A percentile compares a stretch with the other conserved stretches of the same genome.
Conservation (phyloP, 2,797 vertebrate species). For the Galago senegalensis region DNA sequence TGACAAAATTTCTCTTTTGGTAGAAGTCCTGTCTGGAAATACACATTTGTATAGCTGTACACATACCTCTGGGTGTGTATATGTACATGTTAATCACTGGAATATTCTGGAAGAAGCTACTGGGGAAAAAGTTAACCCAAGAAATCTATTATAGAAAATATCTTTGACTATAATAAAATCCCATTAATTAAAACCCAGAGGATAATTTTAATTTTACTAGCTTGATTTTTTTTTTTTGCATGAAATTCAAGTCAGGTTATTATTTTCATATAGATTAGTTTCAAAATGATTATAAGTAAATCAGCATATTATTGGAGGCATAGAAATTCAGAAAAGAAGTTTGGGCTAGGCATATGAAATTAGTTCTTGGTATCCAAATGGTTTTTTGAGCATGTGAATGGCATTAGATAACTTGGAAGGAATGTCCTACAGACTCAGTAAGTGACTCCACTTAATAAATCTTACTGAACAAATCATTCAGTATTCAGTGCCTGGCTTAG, state of each 20-base stretch:
- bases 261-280: neutral
- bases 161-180: neutral
- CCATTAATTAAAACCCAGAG: neutral
- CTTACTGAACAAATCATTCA: neutral
- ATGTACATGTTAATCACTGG: neutral
- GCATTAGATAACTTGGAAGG: neutral
- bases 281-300: conserved; percentile 1
- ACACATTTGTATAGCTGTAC: neutral
- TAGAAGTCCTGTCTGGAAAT: neutral
- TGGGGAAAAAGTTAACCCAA: neutral
- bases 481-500: neutral
- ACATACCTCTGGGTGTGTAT: neutral
- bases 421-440: neutral
- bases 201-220: conserved; percentile 34
- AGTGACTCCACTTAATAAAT: neutral
- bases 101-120: neutral
- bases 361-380: neutral
- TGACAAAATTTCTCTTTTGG: neutral
- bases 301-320: neutral
- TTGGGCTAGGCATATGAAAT: neutral
- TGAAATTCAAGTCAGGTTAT: neutral
- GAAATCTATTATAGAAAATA: neutral
- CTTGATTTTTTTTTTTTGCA: neutral
- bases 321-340: neutral
- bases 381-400: neutral